Percentiles rank a stretch among this genome's conserved stretches.
These are phyloP conservation scores for Lasioglossum oenotherae DNA, from an alignment of 2,888 invertebrate genomes.

Conservation along the genomic window DNA sequence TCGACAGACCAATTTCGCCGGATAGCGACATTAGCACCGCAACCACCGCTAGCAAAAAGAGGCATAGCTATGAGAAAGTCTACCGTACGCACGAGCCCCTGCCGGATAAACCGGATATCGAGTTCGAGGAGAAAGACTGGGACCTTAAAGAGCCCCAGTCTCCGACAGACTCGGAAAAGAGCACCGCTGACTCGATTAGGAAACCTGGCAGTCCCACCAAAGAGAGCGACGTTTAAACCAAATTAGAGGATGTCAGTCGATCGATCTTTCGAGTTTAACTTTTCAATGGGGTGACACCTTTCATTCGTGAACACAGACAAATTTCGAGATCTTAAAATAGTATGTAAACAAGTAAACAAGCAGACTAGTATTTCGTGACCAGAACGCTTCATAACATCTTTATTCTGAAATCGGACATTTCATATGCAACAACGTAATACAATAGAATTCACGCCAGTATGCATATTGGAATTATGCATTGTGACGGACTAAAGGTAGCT, in stretches of 20 bases:
- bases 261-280: neutral
- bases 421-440: too few relatives aligned
- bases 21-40: slow-evolving; percentile 86
- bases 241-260: neutral
- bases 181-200: slow-evolving; percentile 68
- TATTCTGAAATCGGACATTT: too few relatives aligned
- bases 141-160: slow-evolving; percentile 87
- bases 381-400: too few relatives aligned
- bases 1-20: slow-evolving; percentile 86
- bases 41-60: slow-evolving; percentile 87
- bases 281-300: neutral
- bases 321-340: too few relatives aligned
- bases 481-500: neutral
- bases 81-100: slow-evolving; percentile 95
- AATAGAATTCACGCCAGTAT: too few relatives aligned
- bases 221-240: slow-evolving; percentile 79
- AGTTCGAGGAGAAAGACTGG: slow-evolving; percentile 93
- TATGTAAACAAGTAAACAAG: too few relatives aligned
- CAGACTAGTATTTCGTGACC: too few relatives aligned
- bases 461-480: neutral
- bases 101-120: slow-evolving; percentile 89
- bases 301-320: neutral
- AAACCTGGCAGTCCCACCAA: slow-evolving; percentile 78
- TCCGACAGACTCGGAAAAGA: slow-evolving; percentile 71
- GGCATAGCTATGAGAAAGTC: slow-evolving; percentile 91